Percentiles rank a stretch among this genome's conserved stretches.
Evolutionary conservation across 2,888 invertebrate genomes (phyloP).

Genomic region (Nomada goodeniana): DNA sequence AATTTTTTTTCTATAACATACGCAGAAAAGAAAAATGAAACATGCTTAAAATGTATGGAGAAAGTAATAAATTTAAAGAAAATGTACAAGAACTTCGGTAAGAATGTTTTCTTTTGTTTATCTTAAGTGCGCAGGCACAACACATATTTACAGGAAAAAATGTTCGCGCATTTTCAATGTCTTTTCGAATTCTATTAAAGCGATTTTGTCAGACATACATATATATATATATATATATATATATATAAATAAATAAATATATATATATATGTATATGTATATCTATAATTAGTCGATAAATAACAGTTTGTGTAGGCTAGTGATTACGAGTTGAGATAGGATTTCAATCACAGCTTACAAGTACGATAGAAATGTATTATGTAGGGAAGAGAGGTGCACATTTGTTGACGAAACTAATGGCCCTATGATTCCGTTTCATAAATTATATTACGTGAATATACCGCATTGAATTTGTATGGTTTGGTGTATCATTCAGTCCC

Average conservation of each 20-base stretch:
- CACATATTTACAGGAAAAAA: constrained; percentile 74
- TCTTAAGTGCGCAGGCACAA: constrained; percentile 72
- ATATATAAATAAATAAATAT: constrained; percentile 33
- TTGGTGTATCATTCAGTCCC: constrained; percentile 64
- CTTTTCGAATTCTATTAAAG: constrained; percentile 56
- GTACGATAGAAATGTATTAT: constrained; percentile 64
- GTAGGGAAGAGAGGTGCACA: constrained; percentile 66
- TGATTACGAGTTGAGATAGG: constrained; percentile 70
- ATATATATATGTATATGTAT: constrained; percentile 37
- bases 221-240: constrained; percentile 30
- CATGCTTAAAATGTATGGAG: constrained; percentile 11
- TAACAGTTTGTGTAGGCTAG: constrained; percentile 64
- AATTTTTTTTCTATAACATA: constrained; percentile 11
- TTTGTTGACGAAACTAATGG: constrained; percentile 49
- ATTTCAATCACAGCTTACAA: constrained; percentile 76
- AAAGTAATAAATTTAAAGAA: constrained; percentile 38
- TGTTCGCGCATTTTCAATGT: constrained; percentile 65
- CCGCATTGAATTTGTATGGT: constrained; percentile 57
- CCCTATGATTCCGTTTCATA: constrained; percentile 40
- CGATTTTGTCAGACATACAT: constrained; percentile 52
- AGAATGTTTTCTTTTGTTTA: constrained; percentile 62
- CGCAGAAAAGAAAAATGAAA: constrained; percentile 22
- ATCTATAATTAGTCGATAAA: constrained; percentile 62
- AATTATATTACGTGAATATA: constrained; percentile 48
- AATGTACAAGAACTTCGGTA: constrained; percentile 63